These are phyloP conservation scores for Trachymyrmex septentrionalis DNA, from an alignment of 1,140 invertebrate species.

Conservation along the genomic window DNA sequence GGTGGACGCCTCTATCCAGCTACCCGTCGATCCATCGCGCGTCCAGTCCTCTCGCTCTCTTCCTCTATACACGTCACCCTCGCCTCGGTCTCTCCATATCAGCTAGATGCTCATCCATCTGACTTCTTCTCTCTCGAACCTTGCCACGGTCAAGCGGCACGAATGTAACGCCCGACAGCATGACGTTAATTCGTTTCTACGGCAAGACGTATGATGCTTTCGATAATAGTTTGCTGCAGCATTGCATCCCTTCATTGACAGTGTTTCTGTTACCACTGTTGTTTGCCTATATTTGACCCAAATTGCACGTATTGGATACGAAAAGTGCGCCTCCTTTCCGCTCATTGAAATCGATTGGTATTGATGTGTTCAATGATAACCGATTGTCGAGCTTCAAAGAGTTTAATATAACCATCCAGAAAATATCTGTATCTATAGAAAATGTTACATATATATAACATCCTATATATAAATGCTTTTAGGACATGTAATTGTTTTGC, in stretches of 20 bases:
- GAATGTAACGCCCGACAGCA: slow-evolving; percentile 62
- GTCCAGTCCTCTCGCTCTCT: slow-evolving; percentile 32
- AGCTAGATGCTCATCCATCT: slow-evolving; percentile 58
- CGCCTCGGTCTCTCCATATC: slow-evolving; percentile 52
- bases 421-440: not conserved
- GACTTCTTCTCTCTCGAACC: not conserved
- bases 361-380: slow-evolving; percentile 21
- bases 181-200: slow-evolving; percentile 77
- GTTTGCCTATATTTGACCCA: slow-evolving; percentile 27
- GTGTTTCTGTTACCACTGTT: slow-evolving; percentile 45
- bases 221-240: slow-evolving; percentile 52
- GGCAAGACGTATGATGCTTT: slow-evolving; percentile 72
- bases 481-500: not conserved
- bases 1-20: slow-evolving; percentile 34
- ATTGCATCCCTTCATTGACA: slow-evolving; percentile 62
- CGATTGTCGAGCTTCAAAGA: not conserved
- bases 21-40: slow-evolving; percentile 49
- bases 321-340: not conserved
- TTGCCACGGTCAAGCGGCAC: slow-evolving; percentile 49
- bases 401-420: not conserved
- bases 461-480: not conserved
- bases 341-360: slow-evolving; percentile 34
- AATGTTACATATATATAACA: not conserved
- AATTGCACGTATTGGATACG: slow-evolving; percentile 37
- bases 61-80: slow-evolving; percentile 6